Conservation (phyloP, 2,797 vertebrate genomes). For the Danionella dracula region DNA sequence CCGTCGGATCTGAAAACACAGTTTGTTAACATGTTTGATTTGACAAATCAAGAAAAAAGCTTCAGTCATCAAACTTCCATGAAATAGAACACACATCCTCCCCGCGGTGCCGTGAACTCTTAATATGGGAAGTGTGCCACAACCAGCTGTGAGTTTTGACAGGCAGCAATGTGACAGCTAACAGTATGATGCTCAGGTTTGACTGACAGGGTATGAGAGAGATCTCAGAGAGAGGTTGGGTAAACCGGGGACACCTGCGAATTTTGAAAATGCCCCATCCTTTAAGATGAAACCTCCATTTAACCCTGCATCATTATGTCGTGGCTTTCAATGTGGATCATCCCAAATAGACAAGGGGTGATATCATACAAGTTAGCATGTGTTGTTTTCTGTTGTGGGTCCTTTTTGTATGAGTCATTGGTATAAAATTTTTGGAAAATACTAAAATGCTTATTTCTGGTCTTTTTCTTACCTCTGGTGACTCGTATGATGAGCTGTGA, state of each 20-base stretch:
- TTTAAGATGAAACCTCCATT: conserved; percentile 54
- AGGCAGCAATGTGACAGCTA: conserved; percentile 26
- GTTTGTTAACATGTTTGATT: conserved; percentile 41
- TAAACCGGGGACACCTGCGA: conserved; percentile 42
- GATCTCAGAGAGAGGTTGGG: conserved; percentile 24
- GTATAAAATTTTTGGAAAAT: too few species aligned
- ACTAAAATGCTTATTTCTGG: too few species aligned
- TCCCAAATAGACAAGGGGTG: conserved; percentile 47
- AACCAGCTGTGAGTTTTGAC: conserved; percentile 10
- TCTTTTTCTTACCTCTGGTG: too few species aligned
- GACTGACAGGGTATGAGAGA: conserved; percentile 37
- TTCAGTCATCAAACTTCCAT: conserved; percentile 20
- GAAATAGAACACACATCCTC: conserved; percentile 11
- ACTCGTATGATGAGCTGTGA: too few species aligned
- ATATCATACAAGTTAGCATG: too few species aligned
- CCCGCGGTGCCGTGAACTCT: neutral
- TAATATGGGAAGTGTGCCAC: conserved; percentile 10
- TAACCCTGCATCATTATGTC: conserved; percentile 57
- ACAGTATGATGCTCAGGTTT: conserved; percentile 20
- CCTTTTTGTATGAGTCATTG: too few species aligned
- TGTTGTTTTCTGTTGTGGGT: too few species aligned
- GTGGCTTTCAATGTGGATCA: conserved; percentile 40
- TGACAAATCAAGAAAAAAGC: conserved; percentile 16
- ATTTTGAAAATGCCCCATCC: conserved; percentile 36
- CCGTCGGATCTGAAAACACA: conserved; percentile 24